Evolutionary conservation across 2,888 invertebrate genomes (phyloP).

Genomic region (Acronicta leporina): DNA sequence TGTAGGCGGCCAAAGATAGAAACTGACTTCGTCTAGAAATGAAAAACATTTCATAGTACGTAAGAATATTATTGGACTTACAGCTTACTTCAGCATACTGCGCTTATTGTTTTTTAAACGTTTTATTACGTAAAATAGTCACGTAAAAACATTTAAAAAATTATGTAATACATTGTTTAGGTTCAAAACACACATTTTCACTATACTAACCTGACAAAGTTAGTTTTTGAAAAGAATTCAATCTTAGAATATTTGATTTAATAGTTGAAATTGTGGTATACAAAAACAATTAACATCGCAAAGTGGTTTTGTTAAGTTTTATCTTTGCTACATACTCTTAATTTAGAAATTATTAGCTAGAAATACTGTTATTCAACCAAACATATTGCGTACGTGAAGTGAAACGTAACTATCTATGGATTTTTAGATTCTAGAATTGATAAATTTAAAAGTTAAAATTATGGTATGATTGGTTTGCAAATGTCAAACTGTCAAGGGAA

Average conservation of each 20-base stretch:
- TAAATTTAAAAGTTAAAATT: not conserved
- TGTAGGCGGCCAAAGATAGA: constrained; percentile 78
- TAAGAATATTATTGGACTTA: constrained; percentile 8
- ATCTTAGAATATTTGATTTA: too few species aligned
- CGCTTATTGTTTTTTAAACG: not conserved
- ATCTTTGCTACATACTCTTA: too few species aligned
- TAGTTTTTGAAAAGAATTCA: too few species aligned
- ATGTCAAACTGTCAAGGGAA: not conserved
- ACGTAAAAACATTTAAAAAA: too few species aligned
- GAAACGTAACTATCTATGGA: not conserved
- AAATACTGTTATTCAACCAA: not conserved
- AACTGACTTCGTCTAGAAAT: constrained; percentile 79
- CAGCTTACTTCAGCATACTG: constrained; percentile 30
- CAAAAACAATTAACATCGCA: too few species aligned
- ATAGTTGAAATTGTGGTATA: too few species aligned
- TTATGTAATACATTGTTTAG: not conserved
- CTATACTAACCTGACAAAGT: not conserved
- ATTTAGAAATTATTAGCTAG: too few species aligned
- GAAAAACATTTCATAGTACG: constrained; percentile 66
- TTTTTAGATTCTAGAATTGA: not conserved
- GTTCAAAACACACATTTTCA: not conserved
- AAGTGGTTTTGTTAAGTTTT: too few species aligned
- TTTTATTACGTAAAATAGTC: too few species aligned
- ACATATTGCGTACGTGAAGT: not conserved
- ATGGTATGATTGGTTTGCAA: not conserved